Evolutionary conservation across 2,888 invertebrate genomes (phyloP), one percentile per base, ranked within the genome.

Genomic region (Malthinus seriepunctatus): DNA sequence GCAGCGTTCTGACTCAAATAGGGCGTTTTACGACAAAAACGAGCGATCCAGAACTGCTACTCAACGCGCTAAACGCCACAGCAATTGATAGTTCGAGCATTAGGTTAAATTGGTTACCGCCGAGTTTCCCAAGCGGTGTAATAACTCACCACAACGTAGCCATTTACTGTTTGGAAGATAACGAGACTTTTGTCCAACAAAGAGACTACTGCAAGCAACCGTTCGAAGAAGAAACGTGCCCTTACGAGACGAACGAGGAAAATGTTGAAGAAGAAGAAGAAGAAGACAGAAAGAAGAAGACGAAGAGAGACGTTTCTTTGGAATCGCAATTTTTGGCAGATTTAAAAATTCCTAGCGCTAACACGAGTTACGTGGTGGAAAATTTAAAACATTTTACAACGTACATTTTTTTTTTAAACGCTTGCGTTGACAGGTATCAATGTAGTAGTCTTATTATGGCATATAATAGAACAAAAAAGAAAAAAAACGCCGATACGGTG

Each of bases 1-100:
- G 86, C 0, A 86, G 84, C n/a, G n/a, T n/a, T 4, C 84, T 86
- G 69, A 88, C 87, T 65, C 76, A 81, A 9, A 80, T 89, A 5
- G 74, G 80, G 35, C 87, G 86, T 73, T 89, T 90, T 73, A 81
- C 75, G 35, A 93, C 93, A 0, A 64, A 77, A 14, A 80, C 86
- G 73, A 78, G 84, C 73, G 74, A 83, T 71, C 82, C 91, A 69
- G 67, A 79, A 6, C n/a, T n/a, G n/a, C 66, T 69, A 23, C 80
- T 80, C 0, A 32, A 47, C 11, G 58, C 69, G 34, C 62, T 80
- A 3, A 23, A 53, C 3, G 68, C 79, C 0, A 57, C 54, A 1
- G 69, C 76, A 1, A 73, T 76, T 38, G 75, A 75, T 1, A 69
- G 73, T 8, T 71, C 69, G 12, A 70, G 73, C 1, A 70, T 84